Evolutionary conservation across 2,797 vertebrate genomes (phyloP), one percentile per base, ranked within the genome.

Genomic region (Ficedula albicollis): DNA sequence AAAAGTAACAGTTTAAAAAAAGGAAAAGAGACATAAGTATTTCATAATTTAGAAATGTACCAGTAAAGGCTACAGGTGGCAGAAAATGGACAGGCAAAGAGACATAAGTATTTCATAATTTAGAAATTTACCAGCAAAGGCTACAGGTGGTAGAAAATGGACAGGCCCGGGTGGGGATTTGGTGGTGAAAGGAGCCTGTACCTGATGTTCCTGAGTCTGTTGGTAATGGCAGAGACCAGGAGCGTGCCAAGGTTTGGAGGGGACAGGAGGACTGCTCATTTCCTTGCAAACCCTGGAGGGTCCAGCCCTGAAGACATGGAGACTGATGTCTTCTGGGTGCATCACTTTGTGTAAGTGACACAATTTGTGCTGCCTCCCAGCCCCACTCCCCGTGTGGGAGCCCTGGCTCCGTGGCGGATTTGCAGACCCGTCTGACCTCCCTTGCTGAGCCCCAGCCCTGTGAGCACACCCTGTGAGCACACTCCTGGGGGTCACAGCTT

Each of bases 31-130:
- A 62, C 19, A 14, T n/a, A 81, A 81, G 16, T 18, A 41, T 91
- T 95, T 91, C 72, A 18, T 82, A 84, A 78, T 46, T 92, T 46
- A 41, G 76, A 72, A 80, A 56, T n/a, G 91, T 87, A 74, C 58
- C 70, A 84, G 56, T 68, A 77, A 51, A 72, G 38, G 27, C 39
- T 64, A 38, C 1, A 4, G 39, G 23, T 66, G 38, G 38, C 38
- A 38, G 38, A 38, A 38, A 38, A 38, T 38, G 38, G 48, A 43
- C 36, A 82, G 27, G 34, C 20, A n/a, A n/a, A n/a, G 9, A 77
- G 9, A 62, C 20, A 14, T 34, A 81, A 81, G 16, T 18, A 43
- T 91, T 95, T 91, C 72, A 18, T 82, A 84, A 78, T 46, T 92
- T 46, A 41, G 76, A 72, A 80, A 56, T n/a, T 91, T 87, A 74